Evolutionary conservation across 2,113 vertebrate genomes (phyloP), one percentile per base, ranked within the genome.

Genomic region (Microtus pennsylvanicus): DNA sequence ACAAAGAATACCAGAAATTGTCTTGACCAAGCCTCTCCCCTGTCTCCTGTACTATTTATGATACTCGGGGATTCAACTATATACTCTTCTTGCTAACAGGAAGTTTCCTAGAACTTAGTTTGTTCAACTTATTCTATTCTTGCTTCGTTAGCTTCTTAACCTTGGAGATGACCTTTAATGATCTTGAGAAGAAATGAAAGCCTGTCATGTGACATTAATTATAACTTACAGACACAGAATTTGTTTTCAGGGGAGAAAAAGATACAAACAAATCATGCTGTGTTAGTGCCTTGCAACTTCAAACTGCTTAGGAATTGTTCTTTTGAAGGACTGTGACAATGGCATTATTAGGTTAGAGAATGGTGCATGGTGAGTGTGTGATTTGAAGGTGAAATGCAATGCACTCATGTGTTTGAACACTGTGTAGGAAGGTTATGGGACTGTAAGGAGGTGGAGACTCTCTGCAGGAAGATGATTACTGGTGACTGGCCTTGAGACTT

Each of bases 131-230:
- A 21, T 42, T 78, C 69, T 94, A 38, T 22, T 17, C 61, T 85
- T 90, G 33, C 38, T 38, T 47, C 1, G 2, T 11, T 88, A 76
- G 50, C 38, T 93, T 94, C 67, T 24, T 69, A 50, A 19, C 74
- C 5, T 24, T 47, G 13, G 7, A 63, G 24, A 19, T 69, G 82
- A 16, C 30, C 76, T 91, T 26, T 33, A 69, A 3, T 88, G 80
- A 75, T 69, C 70, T 88, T 75, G 76, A 93, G 42, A 80, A 89
- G 67, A 87, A 92, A 72, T 42, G 82, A 76, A n/a, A 87, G 70
- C 72, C 24, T 12, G 35, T 61, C 42, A 87, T 78, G 16, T 75
- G 70, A 77, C 26, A 5, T 74, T 77, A 83, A 30, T 61, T 91
- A 89, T 86, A 75, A 61, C 30, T 42, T 58, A 69, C 28, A 87